Conservation (phyloP, 2,113 vertebrate species). For the Prochilodus magdalenae region DNA sequence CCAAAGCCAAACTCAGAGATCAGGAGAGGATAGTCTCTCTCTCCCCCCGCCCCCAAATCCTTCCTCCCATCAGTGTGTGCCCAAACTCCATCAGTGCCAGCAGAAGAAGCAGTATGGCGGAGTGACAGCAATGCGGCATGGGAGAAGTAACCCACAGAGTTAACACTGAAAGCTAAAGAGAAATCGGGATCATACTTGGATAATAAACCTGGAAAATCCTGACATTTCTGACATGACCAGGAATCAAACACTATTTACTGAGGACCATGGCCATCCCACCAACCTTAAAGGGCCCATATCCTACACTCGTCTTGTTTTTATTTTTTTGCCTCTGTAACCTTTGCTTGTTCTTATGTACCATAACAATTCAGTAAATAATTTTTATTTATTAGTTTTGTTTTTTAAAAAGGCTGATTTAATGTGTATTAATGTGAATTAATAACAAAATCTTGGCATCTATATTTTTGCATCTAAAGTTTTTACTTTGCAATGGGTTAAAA, state of each 20-base stretch:
- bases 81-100: conserved; percentile 28
- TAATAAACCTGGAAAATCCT: conserved; percentile 1
- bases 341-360: no score
- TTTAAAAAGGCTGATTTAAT: no score
- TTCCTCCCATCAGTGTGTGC: conserved; percentile 36
- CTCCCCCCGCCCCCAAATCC: neutral
- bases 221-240: neutral
- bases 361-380: no score
- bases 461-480: no score
- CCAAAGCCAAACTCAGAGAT: conserved; percentile 38
- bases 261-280: neutral
- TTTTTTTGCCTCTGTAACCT: no score
- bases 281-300: neutral
- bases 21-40: conserved; percentile 4
- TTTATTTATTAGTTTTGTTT: no score
- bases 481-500: no score
- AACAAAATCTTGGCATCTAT: no score
- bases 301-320: no score
- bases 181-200: neutral
- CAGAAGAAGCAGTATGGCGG: neutral
- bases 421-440: no score
- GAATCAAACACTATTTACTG: conserved; percentile 22
- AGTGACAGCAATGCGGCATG: conserved; percentile 15
- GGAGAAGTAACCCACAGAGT: conserved; percentile 6
- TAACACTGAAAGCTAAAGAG: conserved; percentile 6